Conservation (phyloP, 2,888 invertebrate genomes). For the Lithophane socia region DNA sequence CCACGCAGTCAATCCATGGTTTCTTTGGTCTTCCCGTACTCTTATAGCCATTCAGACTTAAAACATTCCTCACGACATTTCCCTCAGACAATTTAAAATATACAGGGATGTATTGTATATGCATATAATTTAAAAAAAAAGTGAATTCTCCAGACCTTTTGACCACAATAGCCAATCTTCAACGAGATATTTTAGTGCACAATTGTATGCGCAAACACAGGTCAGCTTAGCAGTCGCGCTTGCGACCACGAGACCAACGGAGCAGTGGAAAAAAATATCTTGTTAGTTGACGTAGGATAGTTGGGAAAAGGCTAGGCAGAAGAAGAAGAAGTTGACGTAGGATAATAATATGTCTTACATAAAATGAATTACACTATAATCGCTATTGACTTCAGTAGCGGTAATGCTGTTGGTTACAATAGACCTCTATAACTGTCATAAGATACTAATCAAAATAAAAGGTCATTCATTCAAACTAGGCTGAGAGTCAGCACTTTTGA, state of each 20-base stretch:
- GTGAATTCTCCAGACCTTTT: no score
- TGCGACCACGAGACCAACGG: no score
- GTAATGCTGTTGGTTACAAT: neutral
- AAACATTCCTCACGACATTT: neutral
- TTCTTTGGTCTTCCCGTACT: neutral
- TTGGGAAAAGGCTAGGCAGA: no score
- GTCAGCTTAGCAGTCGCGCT: no score
- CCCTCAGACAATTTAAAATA: neutral
- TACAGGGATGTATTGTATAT: neutral
- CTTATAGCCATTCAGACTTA: neutral
- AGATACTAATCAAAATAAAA: no score
- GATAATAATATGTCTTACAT: conserved; percentile 2
- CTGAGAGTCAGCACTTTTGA: no score
- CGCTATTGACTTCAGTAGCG: neutral
- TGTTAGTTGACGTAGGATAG: neutral
- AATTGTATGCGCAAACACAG: no score
- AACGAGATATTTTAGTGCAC: no score
- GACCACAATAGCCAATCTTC: no score
- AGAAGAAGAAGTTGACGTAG: no score
- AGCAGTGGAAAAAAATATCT: neutral
- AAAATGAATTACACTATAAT: neutral
- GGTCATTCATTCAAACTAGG: no score
- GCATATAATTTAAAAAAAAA: no score
- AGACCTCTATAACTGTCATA: neutral
- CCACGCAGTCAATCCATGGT: neutral